Percentiles rank a stretch among this genome's conserved stretches.
Evolutionary conservation across 2,113 vertebrate genomes (phyloP).

Genomic region (Otus sunia): DNA sequence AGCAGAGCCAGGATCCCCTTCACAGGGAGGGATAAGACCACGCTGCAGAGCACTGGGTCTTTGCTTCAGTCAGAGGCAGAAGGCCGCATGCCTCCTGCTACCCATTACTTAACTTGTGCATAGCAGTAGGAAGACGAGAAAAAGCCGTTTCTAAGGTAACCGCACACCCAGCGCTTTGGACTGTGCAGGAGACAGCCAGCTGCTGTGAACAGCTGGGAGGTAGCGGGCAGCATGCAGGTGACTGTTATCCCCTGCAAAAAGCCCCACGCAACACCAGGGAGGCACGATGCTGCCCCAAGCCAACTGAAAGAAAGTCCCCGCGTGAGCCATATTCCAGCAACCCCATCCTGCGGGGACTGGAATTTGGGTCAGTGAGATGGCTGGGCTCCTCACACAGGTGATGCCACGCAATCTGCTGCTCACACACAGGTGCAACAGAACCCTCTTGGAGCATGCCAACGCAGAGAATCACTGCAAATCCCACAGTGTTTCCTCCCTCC

Average conservation of each 20-base stretch:
- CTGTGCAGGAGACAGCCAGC: not conserved
- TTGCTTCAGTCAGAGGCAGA: not conserved
- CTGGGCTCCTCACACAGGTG: not conserved
- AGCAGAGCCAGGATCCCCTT: not conserved
- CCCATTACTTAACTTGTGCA: not conserved
- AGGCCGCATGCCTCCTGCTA: not conserved
- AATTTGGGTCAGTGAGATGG: not conserved
- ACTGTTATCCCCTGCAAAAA: not conserved
- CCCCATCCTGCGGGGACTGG: not conserved
- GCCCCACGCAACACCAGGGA: accelerated
- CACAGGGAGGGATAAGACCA: not conserved
- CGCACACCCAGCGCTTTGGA: accelerated
- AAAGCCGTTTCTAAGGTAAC: conserved; percentile 60
- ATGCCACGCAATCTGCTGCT: not conserved
- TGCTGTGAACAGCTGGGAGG: not conserved
- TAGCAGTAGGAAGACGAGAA: not conserved
- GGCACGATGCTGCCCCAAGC: accelerated
- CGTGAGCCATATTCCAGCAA: not conserved
- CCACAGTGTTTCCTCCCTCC: not conserved
- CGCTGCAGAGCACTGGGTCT: not conserved
- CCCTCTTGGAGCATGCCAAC: accelerated
- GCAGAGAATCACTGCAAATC: not conserved
- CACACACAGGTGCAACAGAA: not conserved
- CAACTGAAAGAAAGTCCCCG: accelerated
- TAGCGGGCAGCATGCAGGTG: accelerated